Conservation (phyloP, 2,797 vertebrate genomes). For the Nothura maculosa region DNA sequence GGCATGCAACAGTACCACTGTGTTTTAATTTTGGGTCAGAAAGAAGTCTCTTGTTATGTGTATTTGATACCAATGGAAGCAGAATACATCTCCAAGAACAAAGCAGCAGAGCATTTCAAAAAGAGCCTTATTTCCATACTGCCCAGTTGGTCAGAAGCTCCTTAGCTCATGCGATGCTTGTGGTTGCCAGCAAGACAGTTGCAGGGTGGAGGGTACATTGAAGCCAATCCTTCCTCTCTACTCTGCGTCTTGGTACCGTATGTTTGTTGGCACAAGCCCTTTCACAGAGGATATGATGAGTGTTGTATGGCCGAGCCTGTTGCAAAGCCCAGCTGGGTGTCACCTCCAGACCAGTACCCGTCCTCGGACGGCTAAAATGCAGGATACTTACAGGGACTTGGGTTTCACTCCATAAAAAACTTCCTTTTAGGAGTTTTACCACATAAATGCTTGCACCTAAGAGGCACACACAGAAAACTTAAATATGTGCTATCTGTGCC, state of each 20-base stretch:
- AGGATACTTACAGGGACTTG: background rate
- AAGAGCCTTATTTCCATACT: background rate
- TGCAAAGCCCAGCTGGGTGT: background rate
- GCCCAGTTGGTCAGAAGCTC: background rate
- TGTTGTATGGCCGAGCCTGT: background rate
- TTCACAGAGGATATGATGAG: background rate
- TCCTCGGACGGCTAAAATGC: background rate
- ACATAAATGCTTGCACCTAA: background rate
- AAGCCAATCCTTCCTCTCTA: background rate
- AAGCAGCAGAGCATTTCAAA: background rate
- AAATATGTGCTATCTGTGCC: accelerated
- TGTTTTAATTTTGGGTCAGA: conserved; percentile 8
- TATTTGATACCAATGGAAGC: background rate
- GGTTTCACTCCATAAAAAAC: background rate
- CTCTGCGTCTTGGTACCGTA: background rate
- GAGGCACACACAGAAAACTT: background rate
- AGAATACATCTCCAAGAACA: conserved; percentile 2
- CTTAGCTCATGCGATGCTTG: background rate
- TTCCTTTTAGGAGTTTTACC: background rate
- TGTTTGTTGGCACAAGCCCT: background rate
- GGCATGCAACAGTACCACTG: background rate
- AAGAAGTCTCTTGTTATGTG: background rate
- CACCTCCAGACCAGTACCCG: background rate
- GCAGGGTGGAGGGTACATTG: background rate
- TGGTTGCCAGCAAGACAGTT: too few species aligned